A percentile compares a stretch with the other conserved stretches of the same genome.
These are phyloP conservation scores for Hyaena hyaena DNA, from an alignment of 2,113 vertebrate genomes.

Conservation along the genomic window DNA sequence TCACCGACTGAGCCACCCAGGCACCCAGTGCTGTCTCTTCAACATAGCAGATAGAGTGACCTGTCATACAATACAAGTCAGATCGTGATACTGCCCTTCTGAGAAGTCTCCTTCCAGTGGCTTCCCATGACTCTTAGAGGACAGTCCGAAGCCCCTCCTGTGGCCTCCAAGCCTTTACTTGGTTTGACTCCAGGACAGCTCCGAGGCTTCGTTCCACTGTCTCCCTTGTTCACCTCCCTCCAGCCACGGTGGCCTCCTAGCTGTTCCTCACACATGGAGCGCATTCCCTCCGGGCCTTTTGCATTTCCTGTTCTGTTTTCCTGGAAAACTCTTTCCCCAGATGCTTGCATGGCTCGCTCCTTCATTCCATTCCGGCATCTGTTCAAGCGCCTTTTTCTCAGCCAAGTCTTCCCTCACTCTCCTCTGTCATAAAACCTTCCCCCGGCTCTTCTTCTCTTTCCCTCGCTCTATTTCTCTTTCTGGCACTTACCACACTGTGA, in stretches of 20 bases:
- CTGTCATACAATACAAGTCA: not conserved
- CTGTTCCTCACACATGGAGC: not conserved
- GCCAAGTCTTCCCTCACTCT: not conserved
- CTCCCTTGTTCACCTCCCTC: not conserved
- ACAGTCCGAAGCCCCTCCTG: not conserved
- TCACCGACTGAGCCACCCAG: no score
- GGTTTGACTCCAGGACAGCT: not conserved
- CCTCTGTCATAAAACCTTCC: not conserved
- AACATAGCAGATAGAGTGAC: not conserved
- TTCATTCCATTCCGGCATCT: not conserved
- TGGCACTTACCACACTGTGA: not conserved
- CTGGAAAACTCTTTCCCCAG: conserved; percentile 31
- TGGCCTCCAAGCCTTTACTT: not conserved
- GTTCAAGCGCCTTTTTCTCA: not conserved
- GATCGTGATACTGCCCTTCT: not conserved
- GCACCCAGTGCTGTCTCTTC: not conserved
- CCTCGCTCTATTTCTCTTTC: not conserved
- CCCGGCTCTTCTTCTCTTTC: not conserved
- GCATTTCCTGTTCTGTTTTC: conserved; percentile 14
- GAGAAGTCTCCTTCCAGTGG: not conserved
- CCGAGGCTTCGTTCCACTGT: not conserved
- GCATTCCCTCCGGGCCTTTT: not conserved
- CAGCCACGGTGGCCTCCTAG: not conserved
- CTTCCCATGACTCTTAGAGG: not conserved
- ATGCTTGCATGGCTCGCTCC: not conserved